Base-by-base conservation (phyloP, 2,888 invertebrate species). In the Agonopterix heracliana region DNA sequence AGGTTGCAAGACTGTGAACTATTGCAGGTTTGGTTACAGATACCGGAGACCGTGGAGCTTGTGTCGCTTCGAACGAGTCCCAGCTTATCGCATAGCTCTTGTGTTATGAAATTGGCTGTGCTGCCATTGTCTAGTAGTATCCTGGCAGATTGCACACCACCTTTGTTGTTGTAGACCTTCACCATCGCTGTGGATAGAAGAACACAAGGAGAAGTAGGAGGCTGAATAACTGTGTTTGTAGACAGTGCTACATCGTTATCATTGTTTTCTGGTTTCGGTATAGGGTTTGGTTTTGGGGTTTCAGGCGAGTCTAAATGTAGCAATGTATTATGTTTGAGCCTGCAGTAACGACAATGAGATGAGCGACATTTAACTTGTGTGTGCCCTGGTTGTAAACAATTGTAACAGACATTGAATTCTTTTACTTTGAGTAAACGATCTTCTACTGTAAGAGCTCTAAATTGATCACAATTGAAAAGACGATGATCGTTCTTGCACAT, bases 71-170 rank as follows among this genome's bases (percentile, higher is more conserved):
- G 44, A 4, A 50, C 11, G 34, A 60, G 43, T 13, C 53, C 45
- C 17, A 56, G 54, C 45, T 53, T 55, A 11, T 34, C 45, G 40
- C 48, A 52, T 2, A 57, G 41, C 8, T 12, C 34, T n/a, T 45
- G 8, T 1, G 59, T 54, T 4, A 55, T 41, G 35, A 54, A 54
- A 34, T 55, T 52, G 10, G 53, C 47, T 9, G 55, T 55, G 38
- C 56, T 55, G 9, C 56, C 56, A 35, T 55, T 54, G 45, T 54
- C 55, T 8, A 58, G 41, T 13, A 55, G 35, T 4, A 54, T 10
- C 12, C 56, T 35, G 40, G 47, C 48, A 2, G 47, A 48, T 43
- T 51, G 45, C 9, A 41, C 34, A 11, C 9, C 44, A 1, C 53
- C 53, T 9, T 34, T 13, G 10, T 8, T 34, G 47, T 54, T 50